These are phyloP conservation scores for Actinemys pallida DNA, from an alignment of 2,113 vertebrate genomes.

Conservation along the genomic window DNA sequence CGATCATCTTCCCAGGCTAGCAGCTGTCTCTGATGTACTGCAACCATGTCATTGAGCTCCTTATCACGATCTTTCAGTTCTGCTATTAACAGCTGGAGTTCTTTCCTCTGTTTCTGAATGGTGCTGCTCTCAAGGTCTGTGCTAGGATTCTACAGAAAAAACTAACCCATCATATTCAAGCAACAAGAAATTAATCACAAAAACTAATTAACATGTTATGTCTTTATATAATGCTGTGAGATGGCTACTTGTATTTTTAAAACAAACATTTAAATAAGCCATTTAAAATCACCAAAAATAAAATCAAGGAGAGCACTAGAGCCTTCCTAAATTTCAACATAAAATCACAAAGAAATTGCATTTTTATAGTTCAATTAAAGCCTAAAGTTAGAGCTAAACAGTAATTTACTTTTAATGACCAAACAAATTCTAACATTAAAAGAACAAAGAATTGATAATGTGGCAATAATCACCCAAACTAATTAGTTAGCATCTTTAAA, in stretches of 20 bases:
- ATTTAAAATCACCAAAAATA: not conserved
- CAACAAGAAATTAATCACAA: not conserved
- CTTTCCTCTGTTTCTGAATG: constrained; percentile 81
- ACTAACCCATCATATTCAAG: not conserved
- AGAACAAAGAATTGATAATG: not conserved
- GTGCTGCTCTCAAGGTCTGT: constrained; percentile 68
- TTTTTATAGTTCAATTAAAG: not conserved
- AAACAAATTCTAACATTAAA: not conserved
- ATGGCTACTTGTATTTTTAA: not conserved
- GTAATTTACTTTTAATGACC: not conserved
- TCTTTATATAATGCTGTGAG: not conserved
- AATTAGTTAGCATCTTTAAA: not conserved
- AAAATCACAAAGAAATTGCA: not conserved
- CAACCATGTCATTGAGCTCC: constrained; percentile 84
- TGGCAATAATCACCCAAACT: not conserved
- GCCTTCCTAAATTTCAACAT: not conserved
- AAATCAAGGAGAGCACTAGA: not conserved
- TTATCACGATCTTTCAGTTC: constrained; percentile 84
- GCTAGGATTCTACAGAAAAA: constrained; percentile 64
- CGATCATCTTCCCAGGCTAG: constrained; percentile 84
- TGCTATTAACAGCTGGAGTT: constrained; percentile 83
- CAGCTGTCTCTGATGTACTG: constrained; percentile 82
- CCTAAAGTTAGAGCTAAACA: not conserved
- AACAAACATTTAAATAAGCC: not conserved
- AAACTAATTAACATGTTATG: not conserved